Evolutionary conservation across 2,888 invertebrate species (phyloP).

Genomic region (Argyra leucocephala): DNA sequence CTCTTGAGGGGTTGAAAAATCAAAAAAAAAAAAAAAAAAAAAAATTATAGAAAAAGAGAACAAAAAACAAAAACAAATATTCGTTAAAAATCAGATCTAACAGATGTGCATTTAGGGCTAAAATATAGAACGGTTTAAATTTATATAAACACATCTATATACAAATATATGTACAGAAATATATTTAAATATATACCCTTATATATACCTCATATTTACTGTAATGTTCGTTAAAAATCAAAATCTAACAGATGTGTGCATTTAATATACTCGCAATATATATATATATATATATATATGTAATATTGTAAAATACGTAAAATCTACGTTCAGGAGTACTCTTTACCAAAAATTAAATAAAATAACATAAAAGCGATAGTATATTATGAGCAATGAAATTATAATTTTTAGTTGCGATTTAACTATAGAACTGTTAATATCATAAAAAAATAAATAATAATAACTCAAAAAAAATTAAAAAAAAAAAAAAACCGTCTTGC

Average conservation of each 20-base stretch:
- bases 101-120: slow-evolving; percentile 6
- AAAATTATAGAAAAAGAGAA: too few species aligned
- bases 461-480: neutral
- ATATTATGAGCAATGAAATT: slow-evolving; percentile 1
- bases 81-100: slow-evolving; percentile 4
- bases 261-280: neutral
- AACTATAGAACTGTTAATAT: neutral
- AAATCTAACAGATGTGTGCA: slow-evolving; percentile 4
- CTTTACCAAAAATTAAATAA: neutral
- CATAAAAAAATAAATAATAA: neutral
- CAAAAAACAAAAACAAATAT: neutral
- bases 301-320: neutral
- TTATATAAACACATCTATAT: neutral
- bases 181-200: neutral
- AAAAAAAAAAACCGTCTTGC: neutral
- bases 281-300: neutral
- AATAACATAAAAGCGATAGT: neutral
- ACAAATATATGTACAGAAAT: neutral
- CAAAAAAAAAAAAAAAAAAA: neutral
- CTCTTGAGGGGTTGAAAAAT: neutral
- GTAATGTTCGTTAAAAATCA: neutral
- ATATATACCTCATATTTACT: neutral
- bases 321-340: neutral
- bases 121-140: neutral
- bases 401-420: neutral